phyloP scores from a whole-genome alignment of 2,888 invertebrate species.

The Hemaris fuciformis region DNA sequence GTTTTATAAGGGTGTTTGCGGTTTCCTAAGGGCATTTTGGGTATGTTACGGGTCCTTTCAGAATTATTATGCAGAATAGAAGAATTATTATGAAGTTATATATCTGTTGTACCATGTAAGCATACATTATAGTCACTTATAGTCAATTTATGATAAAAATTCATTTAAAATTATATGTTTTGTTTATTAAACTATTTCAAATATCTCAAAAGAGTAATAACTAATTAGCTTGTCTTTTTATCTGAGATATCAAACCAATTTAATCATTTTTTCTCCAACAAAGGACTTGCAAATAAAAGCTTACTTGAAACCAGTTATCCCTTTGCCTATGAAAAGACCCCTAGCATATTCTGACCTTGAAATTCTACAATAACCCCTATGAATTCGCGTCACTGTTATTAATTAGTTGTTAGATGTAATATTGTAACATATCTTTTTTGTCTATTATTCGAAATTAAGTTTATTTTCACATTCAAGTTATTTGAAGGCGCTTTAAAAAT shows the following conservation, averaged over 20 bases:
- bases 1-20: not conserved
- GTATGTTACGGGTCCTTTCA: not conserved
- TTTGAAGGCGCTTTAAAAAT: not conserved
- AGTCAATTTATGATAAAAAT: too few relatives aligned
- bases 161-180: too few relatives aligned
- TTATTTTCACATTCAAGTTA: not conserved
- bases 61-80: not conserved
- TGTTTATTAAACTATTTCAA: too few relatives aligned
- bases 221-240: too few relatives aligned
- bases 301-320: too few relatives aligned
- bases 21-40: not conserved
- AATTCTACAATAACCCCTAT: not conserved
- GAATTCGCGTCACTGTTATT: not conserved
- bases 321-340: not conserved
- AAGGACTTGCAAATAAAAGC: too few relatives aligned
- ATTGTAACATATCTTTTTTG: conserved; percentile 10
- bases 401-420: conserved; percentile 6
- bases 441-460: conserved; percentile 5
- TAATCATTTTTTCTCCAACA: too few relatives aligned
- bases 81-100: too few relatives aligned
- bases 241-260: too few relatives aligned
- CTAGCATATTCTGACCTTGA: not conserved
- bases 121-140: too few relatives aligned
- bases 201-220: too few relatives aligned
- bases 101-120: too few relatives aligned